A percentile compares a stretch with the other conserved stretches of the same genome.
Evolutionary conservation across 2,888 invertebrate genomes (phyloP).

Genomic region (Phragmatobia fuliginosa): DNA sequence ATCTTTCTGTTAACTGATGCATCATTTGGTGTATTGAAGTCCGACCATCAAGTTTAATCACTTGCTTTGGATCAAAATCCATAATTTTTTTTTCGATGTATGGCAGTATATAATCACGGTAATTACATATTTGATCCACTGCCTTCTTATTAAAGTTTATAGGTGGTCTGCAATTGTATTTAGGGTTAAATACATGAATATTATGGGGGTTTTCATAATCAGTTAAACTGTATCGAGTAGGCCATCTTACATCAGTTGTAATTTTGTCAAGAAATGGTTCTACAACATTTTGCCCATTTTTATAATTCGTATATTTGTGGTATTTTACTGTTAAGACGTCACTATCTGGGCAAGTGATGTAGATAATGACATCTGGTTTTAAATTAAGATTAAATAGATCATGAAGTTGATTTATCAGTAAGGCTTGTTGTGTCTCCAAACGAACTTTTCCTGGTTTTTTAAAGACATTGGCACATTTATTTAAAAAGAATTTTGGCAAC

Average conservation of each 20-base stretch:
- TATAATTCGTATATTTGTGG: constrained; percentile 70
- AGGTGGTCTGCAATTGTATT: constrained; percentile 81
- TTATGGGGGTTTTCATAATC: constrained; percentile 61
- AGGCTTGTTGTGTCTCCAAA: constrained; percentile 60
- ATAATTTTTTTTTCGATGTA: constrained; percentile 83
- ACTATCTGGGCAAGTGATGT: constrained; percentile 83
- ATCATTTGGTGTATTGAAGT: constrained; percentile 79
- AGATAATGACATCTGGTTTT: constrained; percentile 84
- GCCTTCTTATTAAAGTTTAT: constrained; percentile 77
- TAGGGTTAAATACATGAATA: constrained; percentile 63
- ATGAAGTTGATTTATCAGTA: constrained; percentile 66
- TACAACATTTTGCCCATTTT: constrained; percentile 47
- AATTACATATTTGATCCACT: constrained; percentile 81
- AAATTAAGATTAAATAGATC: constrained; percentile 67
- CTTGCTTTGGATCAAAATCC: constrained; percentile 82
- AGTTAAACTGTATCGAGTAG: constrained; percentile 63
- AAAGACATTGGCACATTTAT: constrained; percentile 65
- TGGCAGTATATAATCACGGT: constrained; percentile 73
- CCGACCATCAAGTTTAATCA: constrained; percentile 87
- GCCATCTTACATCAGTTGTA: constrained; percentile 68
- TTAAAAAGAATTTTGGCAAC: constrained; percentile 72
- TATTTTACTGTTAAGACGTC: constrained; percentile 80
- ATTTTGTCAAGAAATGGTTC: constrained; percentile 56
- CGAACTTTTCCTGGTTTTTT: constrained; percentile 49
- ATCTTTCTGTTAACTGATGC: constrained; percentile 75